Evolutionary conservation across 1,140 invertebrate species (phyloP).

Genomic region (Steinernema khuongi): DNA sequence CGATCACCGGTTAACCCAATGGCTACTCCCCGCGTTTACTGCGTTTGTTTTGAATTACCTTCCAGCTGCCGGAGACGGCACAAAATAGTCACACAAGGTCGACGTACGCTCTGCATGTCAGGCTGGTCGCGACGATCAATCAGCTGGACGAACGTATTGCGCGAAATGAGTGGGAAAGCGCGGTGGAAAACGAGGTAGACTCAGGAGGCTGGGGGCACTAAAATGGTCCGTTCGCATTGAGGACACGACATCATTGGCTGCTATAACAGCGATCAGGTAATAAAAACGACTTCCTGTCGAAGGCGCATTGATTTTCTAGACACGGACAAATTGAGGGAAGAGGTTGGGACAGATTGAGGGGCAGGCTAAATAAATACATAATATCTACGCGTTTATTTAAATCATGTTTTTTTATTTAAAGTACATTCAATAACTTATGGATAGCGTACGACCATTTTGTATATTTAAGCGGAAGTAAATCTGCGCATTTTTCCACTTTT

Average conservation of each 20-base stretch:
- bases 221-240: not conserved
- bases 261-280: not conserved
- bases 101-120: not conserved
- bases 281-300: no score
- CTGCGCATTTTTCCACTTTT: no score
- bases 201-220: not conserved
- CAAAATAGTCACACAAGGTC: conserved; percentile 2
- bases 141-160: not conserved
- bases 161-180: not conserved
- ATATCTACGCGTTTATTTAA: no score
- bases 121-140: not conserved
- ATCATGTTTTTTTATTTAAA: no score
- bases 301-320: no score
- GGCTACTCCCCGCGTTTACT: not conserved
- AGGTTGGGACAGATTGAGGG: no score
- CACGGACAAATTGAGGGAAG: no score
- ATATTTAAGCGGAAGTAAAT: no score
- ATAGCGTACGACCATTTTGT: no score
- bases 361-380: no score
- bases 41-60: not conserved
- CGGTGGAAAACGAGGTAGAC: not conserved
- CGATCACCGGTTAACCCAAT: not conserved
- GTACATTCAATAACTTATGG: no score
- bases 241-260: no score
- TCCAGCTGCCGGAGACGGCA: not conserved